Evolutionary conservation across 2,113 vertebrate species (phyloP), one percentile per base, ranked within the genome.

Genomic region (Maccullochella peelii): DNA sequence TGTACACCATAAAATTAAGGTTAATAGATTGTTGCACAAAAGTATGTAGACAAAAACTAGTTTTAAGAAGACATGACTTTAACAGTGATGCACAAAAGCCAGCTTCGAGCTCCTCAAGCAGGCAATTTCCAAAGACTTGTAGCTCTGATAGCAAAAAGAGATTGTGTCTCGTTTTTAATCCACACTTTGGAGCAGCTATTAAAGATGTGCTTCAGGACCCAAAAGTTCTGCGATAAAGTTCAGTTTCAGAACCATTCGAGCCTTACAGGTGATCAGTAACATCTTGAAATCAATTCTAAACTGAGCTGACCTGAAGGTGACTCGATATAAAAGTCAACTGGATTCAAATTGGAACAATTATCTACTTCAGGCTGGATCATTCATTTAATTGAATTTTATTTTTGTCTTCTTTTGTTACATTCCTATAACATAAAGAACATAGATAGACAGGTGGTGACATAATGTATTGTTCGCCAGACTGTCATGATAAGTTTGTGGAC

Each of bases 301-400:
- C 18, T 40, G 27, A 78, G 54, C 14, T 7, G 14, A 58, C 33
- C 21, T 8, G 3, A 15, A 70, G 38, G 14, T 74, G 25, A 63
- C 67, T 62, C 3, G 20, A 12, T 14, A 66, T 69, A 65, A 73
- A 55, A 18, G 62, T 52, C 18, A 80, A n/a, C 30, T 58, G 36
- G 30, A 76, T 82, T 88, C 52, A 42, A 73, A 80, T 40, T 50
- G 38, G n/a, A 73, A 42, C 20, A 54, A 50, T 33, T 50, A 85
- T 70, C 38, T 40, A 18, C 21, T 38, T 66, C 10, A 36, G 33
- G 38, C 8, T 36, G 54, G 47, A 63, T 68, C 58, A 76, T 44
- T 77, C n/a, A 52, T 77, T 77, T 36, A 73, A 42, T 58, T 1
- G n/a, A 52, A 33, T 2, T 42, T 7, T 55, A 16, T 5, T 71